Evolutionary conservation across 2,888 invertebrate genomes (phyloP).

Genomic region (Unio pictorum): DNA sequence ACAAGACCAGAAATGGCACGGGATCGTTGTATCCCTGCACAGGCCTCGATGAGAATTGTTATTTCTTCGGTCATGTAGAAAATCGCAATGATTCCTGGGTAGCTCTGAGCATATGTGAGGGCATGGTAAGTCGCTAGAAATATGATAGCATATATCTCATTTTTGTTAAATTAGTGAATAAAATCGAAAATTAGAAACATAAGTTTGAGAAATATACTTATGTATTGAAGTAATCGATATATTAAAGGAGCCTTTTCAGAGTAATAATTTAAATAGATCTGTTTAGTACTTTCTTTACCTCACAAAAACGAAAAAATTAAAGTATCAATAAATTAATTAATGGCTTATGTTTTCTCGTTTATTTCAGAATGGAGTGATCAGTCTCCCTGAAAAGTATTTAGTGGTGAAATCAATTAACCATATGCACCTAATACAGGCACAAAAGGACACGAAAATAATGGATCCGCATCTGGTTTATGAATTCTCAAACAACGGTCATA

Average conservation of each 20-base stretch:
- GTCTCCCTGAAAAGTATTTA: constrained; percentile 37
- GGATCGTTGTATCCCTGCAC: constrained; percentile 30
- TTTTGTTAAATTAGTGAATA: no score
- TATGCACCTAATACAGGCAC: constrained; percentile 27
- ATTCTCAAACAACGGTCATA: constrained; percentile 7
- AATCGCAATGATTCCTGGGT: constrained; percentile 41
- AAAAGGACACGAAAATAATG: constrained; percentile 16
- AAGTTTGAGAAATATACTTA: no score
- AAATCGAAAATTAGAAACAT: no score
- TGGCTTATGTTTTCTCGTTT: not conserved
- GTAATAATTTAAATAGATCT: no score
- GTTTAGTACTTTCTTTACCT: no score
- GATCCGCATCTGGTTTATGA: constrained; percentile 40
- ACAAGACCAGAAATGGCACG: constrained; percentile 21
- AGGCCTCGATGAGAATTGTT: constrained; percentile 33
- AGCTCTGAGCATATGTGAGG: constrained; percentile 48
- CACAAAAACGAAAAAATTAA: no score
- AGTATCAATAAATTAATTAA: no score
- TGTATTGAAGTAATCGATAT: no score
- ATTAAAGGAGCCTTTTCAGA: no score
- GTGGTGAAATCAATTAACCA: constrained; percentile 46
- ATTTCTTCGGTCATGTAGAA: constrained; percentile 43
- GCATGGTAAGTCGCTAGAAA: constrained; percentile 41
- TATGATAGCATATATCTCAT: no score
- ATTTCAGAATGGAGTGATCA: constrained; percentile 48